Conservation (phyloP, 2,113 vertebrate species). For the Platysteira castanea region DNA sequence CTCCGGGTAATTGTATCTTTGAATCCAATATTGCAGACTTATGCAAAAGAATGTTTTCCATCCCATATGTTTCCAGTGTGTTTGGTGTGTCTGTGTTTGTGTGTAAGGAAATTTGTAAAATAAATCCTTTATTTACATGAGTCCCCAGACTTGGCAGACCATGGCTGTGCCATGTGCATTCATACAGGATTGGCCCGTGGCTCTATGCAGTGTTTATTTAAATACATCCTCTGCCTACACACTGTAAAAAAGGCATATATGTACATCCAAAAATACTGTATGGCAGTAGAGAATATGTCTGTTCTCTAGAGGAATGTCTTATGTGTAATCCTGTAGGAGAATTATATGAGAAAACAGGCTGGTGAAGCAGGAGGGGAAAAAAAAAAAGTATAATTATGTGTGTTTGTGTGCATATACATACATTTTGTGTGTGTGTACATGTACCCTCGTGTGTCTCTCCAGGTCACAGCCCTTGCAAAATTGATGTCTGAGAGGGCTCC, state of each 20-base stretch:
- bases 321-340: background rate
- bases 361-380: background rate
- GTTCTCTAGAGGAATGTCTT: background rate
- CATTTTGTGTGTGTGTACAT: background rate
- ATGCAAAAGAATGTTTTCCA: constrained; percentile 34
- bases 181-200: background rate
- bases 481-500: background rate
- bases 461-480: background rate
- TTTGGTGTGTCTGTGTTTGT: constrained; percentile 4
- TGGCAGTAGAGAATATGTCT: background rate
- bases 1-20: constrained; percentile 37
- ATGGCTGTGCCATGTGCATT: background rate
- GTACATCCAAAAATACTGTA: background rate
- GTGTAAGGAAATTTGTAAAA: constrained; percentile 47
- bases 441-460: background rate
- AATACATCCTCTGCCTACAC: background rate
- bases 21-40: constrained; percentile 26
- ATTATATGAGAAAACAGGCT: background rate
- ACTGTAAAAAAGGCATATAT: background rate
- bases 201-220: background rate
- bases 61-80: constrained; percentile 35
- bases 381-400: background rate
- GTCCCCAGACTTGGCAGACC: background rate
- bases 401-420: background rate
- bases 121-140: constrained; percentile 45